Base-by-base conservation (phyloP, 1,140 invertebrate species). In the Amyelois transitella region DNA sequence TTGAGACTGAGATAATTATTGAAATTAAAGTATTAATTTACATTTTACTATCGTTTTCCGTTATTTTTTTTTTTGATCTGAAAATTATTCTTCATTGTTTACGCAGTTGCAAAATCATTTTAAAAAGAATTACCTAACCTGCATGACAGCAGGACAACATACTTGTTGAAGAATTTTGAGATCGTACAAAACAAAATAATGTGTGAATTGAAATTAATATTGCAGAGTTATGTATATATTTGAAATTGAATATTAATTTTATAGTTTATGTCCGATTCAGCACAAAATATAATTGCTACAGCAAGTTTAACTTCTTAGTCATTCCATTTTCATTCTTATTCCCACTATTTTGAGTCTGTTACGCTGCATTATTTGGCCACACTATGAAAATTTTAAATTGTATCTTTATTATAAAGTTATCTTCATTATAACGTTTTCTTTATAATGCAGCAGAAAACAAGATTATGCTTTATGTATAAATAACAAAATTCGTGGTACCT, bases 1-100 rank as follows among this genome's bases (percentile, higher is more conserved):
- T 77, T 77, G 75, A 77, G 75, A 77, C 75, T 77, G 75, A 77
- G 69, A 54, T 72, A 60, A 68, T 66, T 58, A 64, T 62, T 57
- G 48, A 58, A 65, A 60, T 67, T 52, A 60, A 63, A 60, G 45
- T 52, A 38, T 43, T 58, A 51, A 51, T 57, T 28, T 51, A 56
- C 45, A 43, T 48, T 48, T 45, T 19, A 10, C 32, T 55, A n/a
- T n/a, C n/a, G n/a, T 18, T 50, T 50, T 56, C 51, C 45, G 43
- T 43, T 44, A 12, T 44, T 21, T 44, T 22, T 14, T 18, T 24
- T 51, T 51, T 32, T 49, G 18, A 48, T n/a, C n/a, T n/a, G n/a
- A n/a, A n/a, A n/a, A n/a, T n/a, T n/a, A n/a, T n/a, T n/a, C n/a
- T n/a, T n/a, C n/a, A n/a, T n/a, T n/a, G n/a, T n/a, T n/a, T n/a